Evolutionary conservation across 2,888 invertebrate species (phyloP), one percentile per base, ranked within the genome.

Genomic region (Conus canariensis): DNA sequence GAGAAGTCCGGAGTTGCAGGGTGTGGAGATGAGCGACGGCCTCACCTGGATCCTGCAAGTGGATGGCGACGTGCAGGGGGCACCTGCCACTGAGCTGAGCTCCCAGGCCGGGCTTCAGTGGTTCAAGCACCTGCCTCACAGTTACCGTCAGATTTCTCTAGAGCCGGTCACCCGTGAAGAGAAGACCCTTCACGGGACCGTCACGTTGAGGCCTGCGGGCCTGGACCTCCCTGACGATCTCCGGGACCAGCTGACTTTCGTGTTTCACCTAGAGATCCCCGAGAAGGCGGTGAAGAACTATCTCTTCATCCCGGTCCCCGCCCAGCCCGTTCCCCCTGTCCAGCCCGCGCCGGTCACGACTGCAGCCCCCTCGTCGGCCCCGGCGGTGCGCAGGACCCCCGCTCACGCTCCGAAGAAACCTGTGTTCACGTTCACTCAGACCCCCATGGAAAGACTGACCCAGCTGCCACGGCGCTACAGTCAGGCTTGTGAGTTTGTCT

Each of bases 91-190:
- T 22, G 77, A 77, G 60, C 16, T 64, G 12, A 6, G 60, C 60
- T 16, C 60, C 60, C 60, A 64, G 45, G 45, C 45, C 45, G 45
- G 91, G 56, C 90, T 95, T 58, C 93, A 93, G 90, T 94, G 93
- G 90, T 94, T 94, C 90, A 93, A 94, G 83, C 91, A 93, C 85
- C 92, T 95, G 59, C 94, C 93, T 10, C 95, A 95, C 83, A 95
- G 95, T 89, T 95, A 94, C 92, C 92, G 95, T 85, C 88, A 80
- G 60, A 95, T 95, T 92, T 91, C 92, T n/a, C 93, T 96, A 30
- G 95, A 95, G 91, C 96, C 96, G 10, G 22, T 25, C 5, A 92
- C 92, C 89, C 93, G 92, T 3, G 94, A 94, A n/a, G 94, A 94
- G 87, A 90, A 92, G 56, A 91, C 92, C 19, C 91, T 95, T n/a